Base-by-base conservation (phyloP, 2,797 vertebrate species). In the Lithobates pipiens region DNA sequence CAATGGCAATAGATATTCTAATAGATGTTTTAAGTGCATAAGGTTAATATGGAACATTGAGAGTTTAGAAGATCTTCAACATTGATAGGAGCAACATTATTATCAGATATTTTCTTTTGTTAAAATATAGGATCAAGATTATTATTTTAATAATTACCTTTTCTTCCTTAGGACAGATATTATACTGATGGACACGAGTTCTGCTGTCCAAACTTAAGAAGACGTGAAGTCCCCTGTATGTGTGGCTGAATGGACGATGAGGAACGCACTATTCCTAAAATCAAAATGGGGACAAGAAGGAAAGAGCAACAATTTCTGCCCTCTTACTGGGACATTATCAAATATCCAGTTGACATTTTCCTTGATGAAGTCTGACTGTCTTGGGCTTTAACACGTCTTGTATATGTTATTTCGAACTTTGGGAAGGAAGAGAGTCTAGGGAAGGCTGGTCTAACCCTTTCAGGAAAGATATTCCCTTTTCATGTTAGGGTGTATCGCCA, bases 361-460 rank as follows among this genome's bases (percentile, higher is more conserved):
- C 18, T 67, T 63, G 25, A 73, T 76, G 68, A 70, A 25, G 63
- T 67, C 18, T 57, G 69, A 50, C 72, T 63, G 57, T 79, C 75
- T 73, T 76, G 80, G 79, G 67, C 76, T 83, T 82, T 82, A 73
- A 69, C 39, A 73, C 57, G 61, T 68, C 57, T 73, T 82, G 74
- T 73, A 77, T 29, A 75, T 80, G 54, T 73, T 74, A 74, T 67
- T 65, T 27, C 54, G 69, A 34, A 74, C 75, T 77, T 27, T 29
- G 29, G 13, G 36, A 86, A 36, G 69, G 54, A 82, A 29, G 78
- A 77, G 61, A 27, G 63, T 65, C 34, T 65, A 72, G 73, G 85
- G 70, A 76, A 77, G 75, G 85, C 80, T 63, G 25, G 68, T 71
- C 75, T 82, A n/a, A 54, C 44, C 21, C 32, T 83, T 83, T 29